Percentiles rank a stretch among this genome's conserved stretches.
These are phyloP conservation scores for Rhinoraja longicauda DNA, from an alignment of 2,797 vertebrate species.

Conservation along the genomic window DNA sequence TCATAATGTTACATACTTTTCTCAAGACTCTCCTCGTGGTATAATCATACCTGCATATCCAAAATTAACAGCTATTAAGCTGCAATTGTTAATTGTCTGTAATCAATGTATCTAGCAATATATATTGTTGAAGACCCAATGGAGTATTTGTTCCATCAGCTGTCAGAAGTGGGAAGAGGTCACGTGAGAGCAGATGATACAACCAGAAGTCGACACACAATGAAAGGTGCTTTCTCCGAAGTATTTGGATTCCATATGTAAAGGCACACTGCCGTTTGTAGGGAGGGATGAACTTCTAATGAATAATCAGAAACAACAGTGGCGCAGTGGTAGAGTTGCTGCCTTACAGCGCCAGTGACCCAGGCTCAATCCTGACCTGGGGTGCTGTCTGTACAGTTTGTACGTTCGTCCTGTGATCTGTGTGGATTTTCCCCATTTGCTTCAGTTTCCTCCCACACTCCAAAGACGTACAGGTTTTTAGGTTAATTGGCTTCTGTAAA, in stretches of 20 bases:
- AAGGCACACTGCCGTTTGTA: not conserved
- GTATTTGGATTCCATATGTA: not conserved
- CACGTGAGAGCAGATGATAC: not conserved
- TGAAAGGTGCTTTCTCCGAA: not conserved
- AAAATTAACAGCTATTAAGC: not conserved
- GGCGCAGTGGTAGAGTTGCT: too few species aligned
- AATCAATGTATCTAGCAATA: not conserved
- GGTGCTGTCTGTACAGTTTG: too few species aligned
- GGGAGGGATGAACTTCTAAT: not conserved
- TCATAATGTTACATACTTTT: too few species aligned
- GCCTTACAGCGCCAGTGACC: too few species aligned
- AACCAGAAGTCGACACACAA: not conserved
- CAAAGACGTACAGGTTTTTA: too few species aligned
- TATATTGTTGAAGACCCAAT: not conserved
- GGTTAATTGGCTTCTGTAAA: too few species aligned
- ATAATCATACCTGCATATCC: not conserved
- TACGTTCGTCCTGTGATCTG: too few species aligned
- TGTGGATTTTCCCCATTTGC: too few species aligned
- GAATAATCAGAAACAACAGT: not conserved
- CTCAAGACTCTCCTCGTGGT: too few species aligned
- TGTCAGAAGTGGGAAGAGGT: not conserved
- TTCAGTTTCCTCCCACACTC: too few species aligned
- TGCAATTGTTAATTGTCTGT: not conserved
- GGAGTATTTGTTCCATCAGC: not conserved
- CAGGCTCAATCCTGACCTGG: too few species aligned